A percentile compares a stretch with the other conserved stretches of the same genome.
phyloP scores from a whole-genome alignment of 2,797 vertebrate genomes.

The Lagocephalus sceleratus region DNA sequence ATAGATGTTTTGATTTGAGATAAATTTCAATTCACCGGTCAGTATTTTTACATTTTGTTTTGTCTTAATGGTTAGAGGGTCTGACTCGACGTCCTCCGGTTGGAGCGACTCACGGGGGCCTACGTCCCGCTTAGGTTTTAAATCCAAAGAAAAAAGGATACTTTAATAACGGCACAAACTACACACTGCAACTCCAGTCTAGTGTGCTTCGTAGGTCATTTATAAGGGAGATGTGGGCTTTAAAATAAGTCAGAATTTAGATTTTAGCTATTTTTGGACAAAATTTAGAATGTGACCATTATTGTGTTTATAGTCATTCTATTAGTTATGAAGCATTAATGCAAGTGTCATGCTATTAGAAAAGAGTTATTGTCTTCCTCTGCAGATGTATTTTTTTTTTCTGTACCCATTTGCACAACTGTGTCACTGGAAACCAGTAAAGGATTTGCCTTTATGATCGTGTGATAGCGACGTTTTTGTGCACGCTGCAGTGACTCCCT shows the following conservation, averaged over 20 bases:
- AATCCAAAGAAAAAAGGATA: conserved; percentile 40
- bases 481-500: conserved; percentile 6
- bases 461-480: conserved; percentile 22
- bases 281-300: conserved; percentile 21
- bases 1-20: conserved; percentile 1
- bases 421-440: conserved; percentile 68
- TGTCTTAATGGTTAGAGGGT: conserved; percentile 33
- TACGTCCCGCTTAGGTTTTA: conserved; percentile 22
- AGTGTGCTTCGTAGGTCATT: conserved; percentile 15
- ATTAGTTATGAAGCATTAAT: conserved; percentile 32
- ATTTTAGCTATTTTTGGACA: conserved; percentile 34
- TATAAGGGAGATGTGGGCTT: conserved; percentile 13
- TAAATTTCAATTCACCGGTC: conserved; percentile 17
- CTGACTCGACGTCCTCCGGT: conserved; percentile 30
- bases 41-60: conserved; percentile 42
- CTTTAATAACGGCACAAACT: conserved; percentile 32
- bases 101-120: conserved; percentile 11
- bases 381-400: conserved; percentile 15
- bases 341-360: conserved; percentile 35
- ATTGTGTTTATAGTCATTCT: conserved; percentile 28
- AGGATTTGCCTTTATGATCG: conserved; percentile 51
- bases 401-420: conserved; percentile 57
- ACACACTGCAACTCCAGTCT: conserved; percentile 8
- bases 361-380: conserved; percentile 33
- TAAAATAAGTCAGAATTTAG: conserved; percentile 25